phyloP scores from a whole-genome alignment of 2,113 vertebrate species.

The Sula dactylatra region DNA sequence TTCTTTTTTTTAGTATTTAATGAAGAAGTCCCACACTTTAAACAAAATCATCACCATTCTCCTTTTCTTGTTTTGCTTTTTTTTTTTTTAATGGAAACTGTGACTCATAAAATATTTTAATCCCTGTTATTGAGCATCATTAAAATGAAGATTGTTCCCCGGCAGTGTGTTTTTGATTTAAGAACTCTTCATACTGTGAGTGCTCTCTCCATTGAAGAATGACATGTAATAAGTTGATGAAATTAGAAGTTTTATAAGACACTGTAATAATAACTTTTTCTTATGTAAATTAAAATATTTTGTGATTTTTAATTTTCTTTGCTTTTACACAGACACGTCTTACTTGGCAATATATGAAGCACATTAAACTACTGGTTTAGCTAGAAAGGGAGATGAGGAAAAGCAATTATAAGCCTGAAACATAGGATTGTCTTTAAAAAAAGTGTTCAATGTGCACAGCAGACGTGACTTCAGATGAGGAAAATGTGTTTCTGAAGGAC shows the following conservation, averaged over 20 bases:
- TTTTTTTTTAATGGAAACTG: background rate
- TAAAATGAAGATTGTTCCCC: slow-evolving; percentile 43
- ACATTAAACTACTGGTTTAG: background rate
- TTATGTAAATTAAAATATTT: background rate
- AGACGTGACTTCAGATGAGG: background rate
- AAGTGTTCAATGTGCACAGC: background rate
- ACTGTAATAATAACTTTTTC: background rate
- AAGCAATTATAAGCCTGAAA: background rate
- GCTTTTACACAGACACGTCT: background rate
- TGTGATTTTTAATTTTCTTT: background rate
- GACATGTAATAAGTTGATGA: slow-evolving; percentile 22
- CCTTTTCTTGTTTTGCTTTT: background rate
- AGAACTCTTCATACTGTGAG: slow-evolving; percentile 22
- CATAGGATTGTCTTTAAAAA: background rate
- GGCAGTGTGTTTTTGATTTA: slow-evolving; percentile 46
- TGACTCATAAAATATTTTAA: slow-evolving; percentile 50
- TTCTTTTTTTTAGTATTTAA: background rate
- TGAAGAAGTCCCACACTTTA: background rate
- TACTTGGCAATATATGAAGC: background rate
- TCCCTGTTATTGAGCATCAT: slow-evolving; percentile 38
- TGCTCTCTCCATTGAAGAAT: background rate
- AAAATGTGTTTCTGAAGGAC: background rate
- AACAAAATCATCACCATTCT: background rate
- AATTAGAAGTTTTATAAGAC: slow-evolving; percentile 22
- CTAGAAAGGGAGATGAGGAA: background rate